These are phyloP conservation scores for Drosophila greeni DNA, from an alignment of 2,888 invertebrate species.

Conservation along the genomic window DNA sequence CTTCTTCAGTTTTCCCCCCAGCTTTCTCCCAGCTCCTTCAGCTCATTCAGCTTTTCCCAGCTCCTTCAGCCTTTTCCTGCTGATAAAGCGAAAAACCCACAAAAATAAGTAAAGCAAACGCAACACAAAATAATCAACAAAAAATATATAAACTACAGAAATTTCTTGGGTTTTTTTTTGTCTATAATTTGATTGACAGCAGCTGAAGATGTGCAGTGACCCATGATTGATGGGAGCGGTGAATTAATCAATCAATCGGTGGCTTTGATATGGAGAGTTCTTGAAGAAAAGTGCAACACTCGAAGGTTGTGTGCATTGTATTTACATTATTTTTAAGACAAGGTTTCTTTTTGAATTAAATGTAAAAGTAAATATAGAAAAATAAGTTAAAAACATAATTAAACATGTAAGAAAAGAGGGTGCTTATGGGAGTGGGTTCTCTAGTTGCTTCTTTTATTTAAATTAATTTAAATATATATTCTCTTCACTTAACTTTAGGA, in stretches of 20 bases:
- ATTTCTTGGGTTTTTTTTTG: conserved; percentile 43
- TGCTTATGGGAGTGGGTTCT: too few relatives aligned
- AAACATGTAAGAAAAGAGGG: background rate
- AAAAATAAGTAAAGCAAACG: conserved; percentile 30
- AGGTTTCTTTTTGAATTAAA: too few relatives aligned
- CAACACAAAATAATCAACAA: conserved; percentile 1
- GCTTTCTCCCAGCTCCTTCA: too few relatives aligned
- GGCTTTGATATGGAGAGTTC: conserved; percentile 21
- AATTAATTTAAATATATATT: background rate
- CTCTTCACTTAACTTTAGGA: background rate
- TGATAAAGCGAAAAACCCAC: conserved; percentile 24
- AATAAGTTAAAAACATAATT: background rate
- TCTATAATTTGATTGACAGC: conserved; percentile 31
- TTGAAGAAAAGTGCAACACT: conserved; percentile 13
- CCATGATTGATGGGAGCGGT: conserved; percentile 40
- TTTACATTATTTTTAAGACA: background rate
- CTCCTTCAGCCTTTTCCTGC: conserved; percentile 5
- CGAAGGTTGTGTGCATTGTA: conserved; percentile 1
- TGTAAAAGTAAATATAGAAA: background rate
- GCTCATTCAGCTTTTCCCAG: too few relatives aligned
- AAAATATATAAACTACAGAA: conserved; percentile 22
- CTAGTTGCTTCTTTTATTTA: background rate
- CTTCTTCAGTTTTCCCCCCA: too few relatives aligned
- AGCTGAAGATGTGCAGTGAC: conserved; percentile 36
- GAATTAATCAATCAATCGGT: conserved; percentile 35